Base-by-base conservation (phyloP, 1,140 invertebrate genomes). In the Drosophila lowei region DNA sequence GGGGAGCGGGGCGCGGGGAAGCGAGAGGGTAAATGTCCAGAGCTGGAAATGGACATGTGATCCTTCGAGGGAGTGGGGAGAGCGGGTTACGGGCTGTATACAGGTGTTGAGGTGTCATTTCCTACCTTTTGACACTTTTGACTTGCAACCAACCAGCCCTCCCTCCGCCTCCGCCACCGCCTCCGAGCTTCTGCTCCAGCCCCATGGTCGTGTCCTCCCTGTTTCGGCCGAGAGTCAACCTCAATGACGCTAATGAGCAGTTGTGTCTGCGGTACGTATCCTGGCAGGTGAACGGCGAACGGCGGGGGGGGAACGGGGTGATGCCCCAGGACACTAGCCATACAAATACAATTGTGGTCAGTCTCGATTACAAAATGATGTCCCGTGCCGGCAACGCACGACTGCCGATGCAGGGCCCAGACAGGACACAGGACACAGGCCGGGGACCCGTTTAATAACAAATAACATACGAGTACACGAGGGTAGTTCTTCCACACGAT, bases 321-420 rank as follows among this genome's bases (percentile, higher is more conserved):
- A 52, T 21, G 46, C n/a, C 43, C 43, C 43, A 7, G 25, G 28
- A 56, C 2, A 43, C n/a, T 34, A 7, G 28, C 16, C 52, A 30
- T 44, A 71, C 52, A 21, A 41, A 55, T 53, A 54, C 52, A 76
- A 79, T 83, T 83, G 81, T 74, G 83, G 81, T 76, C 81, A 79
- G 74, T 83, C 81, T 86, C 83, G 78, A 88, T 86, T 88, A 83
- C 83, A 83, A 68, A 74, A 68, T 71, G 71, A 41, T 59, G 56
- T 44, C 43, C 46, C 72, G 68, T 72, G 66, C 53, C 47, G 15
- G 65, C 50, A 83, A 71, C 79, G 74, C 73, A 78, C 79, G 70
- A 53, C 59, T 71, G 79, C 53, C 71, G 58, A 62, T 58, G 68
- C 68, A 23, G 43, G 23, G 4, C 49, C 38, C 34, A 56, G 59